Evolutionary conservation across 2,888 invertebrate genomes (phyloP), one percentile per base, ranked within the genome.

Genomic region (Lampropteryx suffumata): DNA sequence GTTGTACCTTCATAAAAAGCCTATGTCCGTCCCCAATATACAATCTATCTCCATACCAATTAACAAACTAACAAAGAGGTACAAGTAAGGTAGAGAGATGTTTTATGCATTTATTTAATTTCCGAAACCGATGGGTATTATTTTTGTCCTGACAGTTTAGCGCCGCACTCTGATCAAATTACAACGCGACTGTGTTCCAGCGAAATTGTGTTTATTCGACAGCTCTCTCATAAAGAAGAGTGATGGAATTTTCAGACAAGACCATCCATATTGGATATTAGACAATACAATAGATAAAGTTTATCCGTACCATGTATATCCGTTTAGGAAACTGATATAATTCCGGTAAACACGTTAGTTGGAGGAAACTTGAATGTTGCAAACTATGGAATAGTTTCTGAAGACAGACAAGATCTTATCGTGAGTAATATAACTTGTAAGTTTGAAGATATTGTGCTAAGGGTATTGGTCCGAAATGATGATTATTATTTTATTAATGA

Each of bases 141-240:
- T 37, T 44, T 50, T 33, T 1, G 27, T 27, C 27, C 12, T 42
- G 36, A 36, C 34, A 45, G 50, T 51, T 51, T 44, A 36, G 50
- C 28, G 54, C 35, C 35, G 24, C 40, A 10, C 14, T 40, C 12
- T 39, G 43, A 55, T 55, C 50, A 35, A 47, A 55, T 55, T 47
- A 46, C 48, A 21, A 33, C 32, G 43, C 37, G 46, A 46, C 37
- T 37, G 33, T 32, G 40, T 43, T 39, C 50, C 21, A 26, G 35
- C 45, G 42, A 46, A 54, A 50, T 54, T 54, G 50, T 55, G 50
- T 50, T 50, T 40, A 35, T 46, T 43, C 43, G 35, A 50, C 50
- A 50, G 40, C 44, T 49, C 27, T 34, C 35, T n/a, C 36, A 46
- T 35, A 40, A 50, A 54, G 30, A 26, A 47, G 41, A 37, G 39